These are phyloP conservation scores for Miltochrista miniata DNA, from an alignment of 2,888 invertebrate species.

Conservation along the genomic window DNA sequence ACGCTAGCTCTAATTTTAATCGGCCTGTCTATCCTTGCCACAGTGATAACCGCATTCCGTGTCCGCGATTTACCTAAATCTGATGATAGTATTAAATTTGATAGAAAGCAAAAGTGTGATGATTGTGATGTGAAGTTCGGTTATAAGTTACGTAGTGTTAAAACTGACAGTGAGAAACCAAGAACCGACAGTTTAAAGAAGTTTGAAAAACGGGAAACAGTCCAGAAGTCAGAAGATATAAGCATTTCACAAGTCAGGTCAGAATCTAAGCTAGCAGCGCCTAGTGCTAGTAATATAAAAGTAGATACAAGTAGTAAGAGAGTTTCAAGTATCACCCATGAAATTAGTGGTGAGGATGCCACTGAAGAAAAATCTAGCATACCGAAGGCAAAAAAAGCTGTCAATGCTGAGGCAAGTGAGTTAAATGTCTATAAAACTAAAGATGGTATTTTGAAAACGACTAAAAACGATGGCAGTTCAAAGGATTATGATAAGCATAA, in stretches of 20 bases:
- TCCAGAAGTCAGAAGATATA: slow-evolving; percentile 49
- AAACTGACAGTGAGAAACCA: slow-evolving; percentile 66
- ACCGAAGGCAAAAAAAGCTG: slow-evolving; percentile 13
- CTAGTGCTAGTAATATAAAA: slow-evolving; percentile 33
- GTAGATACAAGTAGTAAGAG: slow-evolving; percentile 27
- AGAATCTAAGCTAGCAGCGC: slow-evolving; percentile 40
- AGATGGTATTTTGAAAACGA: slow-evolving; percentile 9
- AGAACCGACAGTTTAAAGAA: slow-evolving; percentile 60
- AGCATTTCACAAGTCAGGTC: slow-evolving; percentile 38
- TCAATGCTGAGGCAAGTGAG: slow-evolving; percentile 21
- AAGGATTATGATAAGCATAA: slow-evolving; percentile 24
- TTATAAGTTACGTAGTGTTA: slow-evolving; percentile 62
- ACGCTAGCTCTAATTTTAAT: slow-evolving; percentile 78
- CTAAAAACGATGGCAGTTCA: slow-evolving; percentile 9
- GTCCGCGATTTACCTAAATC: slow-evolving; percentile 74
- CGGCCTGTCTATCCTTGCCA: slow-evolving; percentile 72
- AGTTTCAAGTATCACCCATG: slow-evolving; percentile 20
- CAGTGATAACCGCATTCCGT: slow-evolving; percentile 82
- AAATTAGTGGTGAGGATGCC: slow-evolving; percentile 17
- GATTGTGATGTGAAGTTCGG: slow-evolving; percentile 70
- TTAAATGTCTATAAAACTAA: slow-evolving; percentile 14
- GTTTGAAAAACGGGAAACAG: slow-evolving; percentile 51
- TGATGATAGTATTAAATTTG: slow-evolving; percentile 52
- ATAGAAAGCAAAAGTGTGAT: slow-evolving; percentile 64
- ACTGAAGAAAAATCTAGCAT: slow-evolving; percentile 8